Percentiles rank a stretch among this genome's conserved stretches.
Evolutionary conservation across 2,888 invertebrate genomes (phyloP).

Genomic region (Leptinotarsa peninsularis): DNA sequence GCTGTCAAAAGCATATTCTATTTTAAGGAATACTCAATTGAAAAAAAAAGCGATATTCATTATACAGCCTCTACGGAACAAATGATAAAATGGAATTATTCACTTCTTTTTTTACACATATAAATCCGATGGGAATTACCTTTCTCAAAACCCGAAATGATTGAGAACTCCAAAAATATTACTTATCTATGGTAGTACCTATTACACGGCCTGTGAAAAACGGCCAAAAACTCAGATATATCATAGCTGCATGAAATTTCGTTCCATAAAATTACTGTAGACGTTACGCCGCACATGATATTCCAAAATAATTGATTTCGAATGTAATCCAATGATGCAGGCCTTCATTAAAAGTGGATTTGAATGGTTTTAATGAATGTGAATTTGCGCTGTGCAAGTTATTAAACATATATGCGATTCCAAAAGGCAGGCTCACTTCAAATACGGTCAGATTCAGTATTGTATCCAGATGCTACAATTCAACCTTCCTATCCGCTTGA

Average conservation of each 20-base stretch:
- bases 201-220: too few species aligned
- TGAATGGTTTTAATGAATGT: constrained; percentile 39
- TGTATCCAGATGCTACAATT: constrained; percentile 13
- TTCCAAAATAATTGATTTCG: constrained; percentile 38
- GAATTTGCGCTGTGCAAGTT: constrained; percentile 37
- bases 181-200: too few species aligned
- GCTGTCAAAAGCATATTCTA: too few species aligned
- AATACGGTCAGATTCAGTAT: constrained; percentile 18
- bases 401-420: constrained; percentile 38
- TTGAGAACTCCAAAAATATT: too few species aligned
- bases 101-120: too few species aligned
- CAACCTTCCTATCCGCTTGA: neutral
- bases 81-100: too few species aligned
- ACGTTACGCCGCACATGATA: constrained; percentile 26
- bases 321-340: constrained; percentile 35
- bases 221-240: too few species aligned
- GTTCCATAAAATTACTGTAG: constrained; percentile 1
- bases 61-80: too few species aligned
- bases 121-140: too few species aligned
- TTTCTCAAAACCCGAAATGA: too few species aligned
- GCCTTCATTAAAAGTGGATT: constrained; percentile 42
- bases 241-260: neutral
- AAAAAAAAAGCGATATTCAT: too few species aligned
- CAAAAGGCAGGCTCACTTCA: constrained; percentile 27
- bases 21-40: too few species aligned